A percentile compares a stretch with the other conserved stretches of the same genome.
These are phyloP conservation scores for Oceanites oceanicus DNA, from an alignment of 2,113 vertebrate species.

Conservation along the genomic window DNA sequence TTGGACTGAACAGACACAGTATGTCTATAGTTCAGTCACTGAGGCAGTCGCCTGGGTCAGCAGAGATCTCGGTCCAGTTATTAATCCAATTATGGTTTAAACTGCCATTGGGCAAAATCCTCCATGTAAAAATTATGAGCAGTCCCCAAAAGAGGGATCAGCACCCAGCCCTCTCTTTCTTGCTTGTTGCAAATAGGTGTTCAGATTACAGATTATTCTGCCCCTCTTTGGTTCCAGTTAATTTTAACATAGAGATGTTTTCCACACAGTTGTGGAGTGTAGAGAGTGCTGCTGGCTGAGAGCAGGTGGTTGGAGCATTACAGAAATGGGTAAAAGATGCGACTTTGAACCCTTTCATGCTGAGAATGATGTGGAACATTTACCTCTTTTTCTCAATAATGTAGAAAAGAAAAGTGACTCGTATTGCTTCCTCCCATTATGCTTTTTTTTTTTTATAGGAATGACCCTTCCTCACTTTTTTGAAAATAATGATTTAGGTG, in stretches of 20 bases:
- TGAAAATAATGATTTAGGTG: not conserved
- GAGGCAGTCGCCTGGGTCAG: not conserved
- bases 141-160: not conserved
- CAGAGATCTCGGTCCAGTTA: not conserved
- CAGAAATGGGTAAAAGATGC: not conserved
- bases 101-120: not conserved
- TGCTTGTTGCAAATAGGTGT: not conserved
- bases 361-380: not conserved
- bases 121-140: not conserved
- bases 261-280: not conserved
- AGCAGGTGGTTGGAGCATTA: not conserved
- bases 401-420: not conserved
- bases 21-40: not conserved
- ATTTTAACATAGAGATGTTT: not conserved
- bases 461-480: not conserved
- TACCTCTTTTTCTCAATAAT: not conserved
- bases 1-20: not conserved
- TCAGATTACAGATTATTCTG: not conserved
- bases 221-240: not conserved
- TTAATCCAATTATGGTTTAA: not conserved
- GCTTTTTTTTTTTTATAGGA: not conserved
- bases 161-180: not conserved
- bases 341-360: not conserved
- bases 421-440: not conserved
- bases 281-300: not conserved